Evolutionary conservation across 2,888 invertebrate species (phyloP).

Genomic region (Brachypalpus laphriformis): DNA sequence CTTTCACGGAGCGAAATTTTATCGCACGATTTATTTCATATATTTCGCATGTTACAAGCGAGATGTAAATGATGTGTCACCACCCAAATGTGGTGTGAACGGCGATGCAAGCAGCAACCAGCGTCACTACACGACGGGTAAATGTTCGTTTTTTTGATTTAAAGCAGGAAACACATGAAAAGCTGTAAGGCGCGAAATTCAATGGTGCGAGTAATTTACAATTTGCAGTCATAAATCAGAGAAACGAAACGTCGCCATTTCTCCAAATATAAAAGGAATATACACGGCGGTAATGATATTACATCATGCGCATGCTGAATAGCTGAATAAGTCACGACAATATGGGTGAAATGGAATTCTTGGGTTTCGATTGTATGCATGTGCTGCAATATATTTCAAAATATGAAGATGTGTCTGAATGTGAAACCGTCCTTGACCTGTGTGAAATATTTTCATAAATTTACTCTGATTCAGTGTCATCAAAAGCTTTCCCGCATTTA

Average conservation of each 20-base stretch:
- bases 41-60: conserved; percentile 4
- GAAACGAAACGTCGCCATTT: neutral
- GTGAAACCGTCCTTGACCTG: too few species aligned
- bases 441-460: too few species aligned
- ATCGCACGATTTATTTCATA: conserved; percentile 19
- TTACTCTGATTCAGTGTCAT: too few species aligned
- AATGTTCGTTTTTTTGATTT: neutral
- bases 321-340: neutral
- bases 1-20: conserved; percentile 6
- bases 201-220: conserved; percentile 11
- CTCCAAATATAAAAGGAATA: neutral
- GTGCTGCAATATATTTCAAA: too few species aligned
- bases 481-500: too few species aligned
- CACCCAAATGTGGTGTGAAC: neutral
- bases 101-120: neutral
- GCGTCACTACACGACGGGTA: too few species aligned
- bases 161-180: conserved; percentile 11
- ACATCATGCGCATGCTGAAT: neutral
- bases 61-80: conserved; percentile 25
- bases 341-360: too few species aligned
- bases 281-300: neutral
- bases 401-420: too few species aligned
- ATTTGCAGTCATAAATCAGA: neutral
- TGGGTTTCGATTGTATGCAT: too few species aligned
- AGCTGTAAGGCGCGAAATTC: neutral